Conservation (phyloP, 2,797 vertebrate species). For the Muscicapa comitata region DNA sequence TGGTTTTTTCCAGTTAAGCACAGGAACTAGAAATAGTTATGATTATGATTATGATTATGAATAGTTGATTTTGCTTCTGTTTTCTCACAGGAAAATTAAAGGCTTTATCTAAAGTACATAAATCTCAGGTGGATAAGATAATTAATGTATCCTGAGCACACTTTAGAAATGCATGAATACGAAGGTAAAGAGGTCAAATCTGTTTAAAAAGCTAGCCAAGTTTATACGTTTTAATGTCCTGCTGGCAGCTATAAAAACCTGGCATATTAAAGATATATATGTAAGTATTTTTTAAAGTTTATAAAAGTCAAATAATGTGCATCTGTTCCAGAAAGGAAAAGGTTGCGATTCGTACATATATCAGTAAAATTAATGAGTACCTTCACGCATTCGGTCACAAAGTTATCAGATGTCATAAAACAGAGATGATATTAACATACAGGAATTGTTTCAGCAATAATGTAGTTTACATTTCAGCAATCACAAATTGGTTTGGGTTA, state of each 20-base stretch:
- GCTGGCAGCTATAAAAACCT: background rate
- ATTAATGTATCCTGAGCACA: background rate
- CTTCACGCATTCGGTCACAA: background rate
- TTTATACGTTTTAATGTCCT: background rate
- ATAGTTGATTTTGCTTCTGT: conserved; percentile 6
- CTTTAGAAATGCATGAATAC: background rate
- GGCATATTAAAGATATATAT: background rate
- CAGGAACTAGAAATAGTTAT: background rate
- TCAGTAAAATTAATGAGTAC: background rate
- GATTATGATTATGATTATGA: too few relatives aligned
- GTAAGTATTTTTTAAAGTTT: background rate
- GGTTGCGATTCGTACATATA: background rate
- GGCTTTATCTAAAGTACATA: conserved; percentile 19
- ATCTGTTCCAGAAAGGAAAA: background rate
- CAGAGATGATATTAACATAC: background rate
- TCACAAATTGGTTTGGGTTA: background rate
- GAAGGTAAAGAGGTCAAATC: background rate
- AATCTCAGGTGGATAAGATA: background rate
- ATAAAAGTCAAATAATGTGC: background rate
- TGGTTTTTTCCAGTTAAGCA: background rate
- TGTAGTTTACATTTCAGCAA: background rate
- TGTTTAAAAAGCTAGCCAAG: background rate
- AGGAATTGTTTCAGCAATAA: background rate
- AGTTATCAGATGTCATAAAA: background rate
- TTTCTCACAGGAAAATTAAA: conserved; percentile 41